A percentile compares a stretch with the other conserved stretches of the same genome.
Evolutionary conservation across 2,888 invertebrate species (phyloP).

Genomic region (Melangyna quadrimaculata): DNA sequence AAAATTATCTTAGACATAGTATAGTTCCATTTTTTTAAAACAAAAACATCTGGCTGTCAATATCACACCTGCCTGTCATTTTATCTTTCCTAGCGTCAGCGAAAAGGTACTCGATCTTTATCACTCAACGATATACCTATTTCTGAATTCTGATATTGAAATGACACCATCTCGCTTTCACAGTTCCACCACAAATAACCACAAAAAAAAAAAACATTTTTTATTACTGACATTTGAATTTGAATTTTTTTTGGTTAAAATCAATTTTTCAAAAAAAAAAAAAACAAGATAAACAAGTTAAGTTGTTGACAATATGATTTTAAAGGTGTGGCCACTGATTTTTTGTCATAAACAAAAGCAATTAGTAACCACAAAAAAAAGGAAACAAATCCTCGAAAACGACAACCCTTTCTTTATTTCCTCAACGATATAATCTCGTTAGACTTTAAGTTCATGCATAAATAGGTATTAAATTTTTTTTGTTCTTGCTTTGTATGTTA

Average conservation of each 20-base stretch:
- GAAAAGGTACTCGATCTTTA: neutral
- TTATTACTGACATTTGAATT: slow-evolving; percentile 1
- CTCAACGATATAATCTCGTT: neutral
- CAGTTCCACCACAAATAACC: neutral
- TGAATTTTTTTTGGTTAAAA: neutral
- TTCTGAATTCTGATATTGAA: neutral
- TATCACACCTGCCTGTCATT: slow-evolving; percentile 1
- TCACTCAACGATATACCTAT: neutral
- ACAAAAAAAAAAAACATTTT: neutral
- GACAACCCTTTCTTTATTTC: neutral
- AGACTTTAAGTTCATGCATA: neutral
- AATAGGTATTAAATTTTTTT: neutral
- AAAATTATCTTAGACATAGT: neutral
- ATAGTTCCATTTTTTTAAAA: neutral
- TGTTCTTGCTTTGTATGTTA: neutral
- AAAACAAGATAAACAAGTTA: slow-evolving; percentile 1
- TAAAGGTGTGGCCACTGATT: neutral
- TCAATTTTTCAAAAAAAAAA: neutral
- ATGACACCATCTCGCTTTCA: neutral
- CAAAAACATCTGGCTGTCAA: neutral
- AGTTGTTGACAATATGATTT: slow-evolving; percentile 9
- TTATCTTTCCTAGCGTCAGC: neutral
- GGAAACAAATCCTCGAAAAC: slow-evolving; percentile 5
- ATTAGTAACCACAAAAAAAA: neutral
- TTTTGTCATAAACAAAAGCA: neutral